Evolutionary conservation across 2,113 vertebrate species (phyloP), one percentile per base, ranked within the genome.

Genomic region (Siniperca chuatsi): DNA sequence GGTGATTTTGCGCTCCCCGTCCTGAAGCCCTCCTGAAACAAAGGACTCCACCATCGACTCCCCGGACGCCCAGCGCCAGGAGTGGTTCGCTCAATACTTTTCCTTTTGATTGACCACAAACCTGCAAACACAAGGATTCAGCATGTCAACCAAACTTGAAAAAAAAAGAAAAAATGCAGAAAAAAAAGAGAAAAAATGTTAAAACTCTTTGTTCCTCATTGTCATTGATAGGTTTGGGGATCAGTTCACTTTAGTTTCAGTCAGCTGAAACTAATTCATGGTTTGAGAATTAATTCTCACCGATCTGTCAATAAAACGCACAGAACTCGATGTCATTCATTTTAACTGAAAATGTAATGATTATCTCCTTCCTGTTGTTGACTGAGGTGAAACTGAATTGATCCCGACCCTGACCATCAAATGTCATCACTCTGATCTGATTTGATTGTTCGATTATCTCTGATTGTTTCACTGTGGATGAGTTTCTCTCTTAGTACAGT

Each of bases 11-110:
- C 35, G 20, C 21, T 20, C 52, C 33, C 29, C 60, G 16, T 20
- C 50, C 73, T 29, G 69, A 90, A 99, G 98, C 97, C 98, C 97
- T 98, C 97, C 97, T 97, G 98, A 98, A 96, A 97, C 92, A 85
- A 98, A 99, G 83, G 96, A 97, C 87, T 96, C 97, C 57, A 89
- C 97, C 46, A 95, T 96, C 91, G 96, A 96, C 95, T 96, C 97
- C 84, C 95, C 98, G 61, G 98, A 99, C 73, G 94, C 97, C 48
- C 98, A 99, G 72, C 97, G 97, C 92, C 98, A 99, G 95, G 98
- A 99, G 94, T 99, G 98, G 98, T 97, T 99, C 88, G 98, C 98
- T 94, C 97, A 98, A 60, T 99, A 99, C 96, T 99, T 99, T 96
- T 98, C 98, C 8, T 99, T 99, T 96, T 99, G 97, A 99, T 93